Evolutionary conservation across 2,113 vertebrate species (phyloP).

Genomic region (Clarias gariepinus): DNA sequence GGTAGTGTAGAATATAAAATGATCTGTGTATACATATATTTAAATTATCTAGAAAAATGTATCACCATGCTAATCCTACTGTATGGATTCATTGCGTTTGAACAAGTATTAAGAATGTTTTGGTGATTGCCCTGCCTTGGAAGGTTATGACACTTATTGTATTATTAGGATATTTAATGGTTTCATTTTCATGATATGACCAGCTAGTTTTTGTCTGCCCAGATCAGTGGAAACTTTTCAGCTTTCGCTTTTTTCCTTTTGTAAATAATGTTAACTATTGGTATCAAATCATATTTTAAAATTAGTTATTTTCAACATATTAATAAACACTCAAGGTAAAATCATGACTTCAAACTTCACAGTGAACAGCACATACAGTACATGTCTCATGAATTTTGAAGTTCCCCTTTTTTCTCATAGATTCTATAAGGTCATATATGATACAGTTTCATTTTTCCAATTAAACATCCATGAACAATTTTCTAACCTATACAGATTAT

Average conservation of each 20-base stretch:
- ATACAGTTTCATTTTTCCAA: background rate
- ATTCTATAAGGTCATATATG: background rate
- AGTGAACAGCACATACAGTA: background rate
- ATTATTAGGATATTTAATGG: background rate
- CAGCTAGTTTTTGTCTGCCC: background rate
- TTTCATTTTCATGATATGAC: slow-evolving; percentile 16
- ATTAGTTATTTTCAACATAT: slow-evolving; percentile 10
- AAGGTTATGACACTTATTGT: slow-evolving; percentile 4
- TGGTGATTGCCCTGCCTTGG: background rate
- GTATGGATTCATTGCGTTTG: background rate
- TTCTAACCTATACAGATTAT: background rate
- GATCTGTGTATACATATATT: background rate
- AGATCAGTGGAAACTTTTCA: slow-evolving; percentile 16
- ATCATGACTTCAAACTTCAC: background rate
- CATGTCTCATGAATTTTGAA: background rate
- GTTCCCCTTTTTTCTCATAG: background rate
- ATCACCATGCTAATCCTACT: background rate
- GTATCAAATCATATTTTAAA: slow-evolving; percentile 11
- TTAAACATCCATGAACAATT: background rate
- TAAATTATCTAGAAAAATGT: background rate
- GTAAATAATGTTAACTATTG: slow-evolving; percentile 47
- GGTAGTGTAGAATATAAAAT: slow-evolving; percentile 2
- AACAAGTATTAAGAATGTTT: slow-evolving; percentile 1
- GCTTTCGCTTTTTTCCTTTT: slow-evolving; percentile 1
- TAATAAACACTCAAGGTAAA: slow-evolving; percentile 16